Evolutionary conservation across 2,113 vertebrate species (phyloP).

Genomic region (Oreocharis arfaki): DNA sequence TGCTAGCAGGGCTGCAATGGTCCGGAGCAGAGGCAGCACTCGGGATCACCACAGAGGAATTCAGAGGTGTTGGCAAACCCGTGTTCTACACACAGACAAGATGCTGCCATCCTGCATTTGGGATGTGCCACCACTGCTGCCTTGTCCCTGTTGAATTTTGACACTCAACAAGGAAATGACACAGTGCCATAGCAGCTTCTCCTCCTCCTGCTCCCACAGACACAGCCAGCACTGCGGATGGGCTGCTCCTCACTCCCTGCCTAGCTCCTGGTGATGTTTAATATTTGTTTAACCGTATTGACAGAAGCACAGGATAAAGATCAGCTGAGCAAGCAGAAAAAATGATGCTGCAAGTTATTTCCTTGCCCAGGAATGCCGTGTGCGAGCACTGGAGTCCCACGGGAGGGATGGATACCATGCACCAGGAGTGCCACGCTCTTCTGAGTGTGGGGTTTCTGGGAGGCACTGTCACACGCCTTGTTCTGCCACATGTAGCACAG

Average conservation of each 20-base stretch:
- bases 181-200: not conserved
- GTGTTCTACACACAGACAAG: not conserved
- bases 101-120: not conserved
- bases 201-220: not conserved
- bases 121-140: not conserved
- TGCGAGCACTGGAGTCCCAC: fast-evolving
- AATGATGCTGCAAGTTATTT: not conserved
- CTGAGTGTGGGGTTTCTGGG: not conserved
- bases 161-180: not conserved
- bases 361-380: not conserved
- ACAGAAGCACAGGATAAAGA: not conserved
- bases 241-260: not conserved
- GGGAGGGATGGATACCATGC: not conserved
- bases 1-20: not conserved
- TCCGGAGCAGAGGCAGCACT: not conserved
- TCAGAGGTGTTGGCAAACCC: not conserved
- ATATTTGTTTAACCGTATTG: not conserved
- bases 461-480: not conserved
- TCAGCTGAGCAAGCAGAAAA: not conserved
- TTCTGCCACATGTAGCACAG: not conserved
- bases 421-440: fast-evolving
- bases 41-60: not conserved
- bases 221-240: not conserved
- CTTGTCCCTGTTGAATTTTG: not conserved
- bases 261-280: not conserved